Evolutionary conservation across 2,797 vertebrate species (phyloP).

Genomic region (Pseudomugil gertrudae): DNA sequence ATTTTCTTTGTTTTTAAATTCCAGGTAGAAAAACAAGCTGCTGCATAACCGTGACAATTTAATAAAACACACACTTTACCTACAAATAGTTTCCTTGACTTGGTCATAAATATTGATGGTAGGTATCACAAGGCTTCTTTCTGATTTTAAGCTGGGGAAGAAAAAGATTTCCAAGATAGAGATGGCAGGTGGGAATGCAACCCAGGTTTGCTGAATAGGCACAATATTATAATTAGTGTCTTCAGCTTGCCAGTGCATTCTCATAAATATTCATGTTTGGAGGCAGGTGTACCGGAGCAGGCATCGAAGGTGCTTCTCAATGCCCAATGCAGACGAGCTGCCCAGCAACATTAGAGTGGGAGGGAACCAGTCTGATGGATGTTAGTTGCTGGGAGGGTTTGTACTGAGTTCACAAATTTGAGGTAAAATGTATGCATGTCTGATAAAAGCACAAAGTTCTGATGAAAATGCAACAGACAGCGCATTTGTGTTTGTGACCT

Average conservation of each 20-base stretch:
- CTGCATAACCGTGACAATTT: conserved; percentile 18
- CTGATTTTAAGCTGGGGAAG: conserved; percentile 43
- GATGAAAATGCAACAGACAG: conserved; percentile 10
- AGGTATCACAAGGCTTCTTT: conserved; percentile 26
- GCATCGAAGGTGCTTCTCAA: conserved; percentile 48
- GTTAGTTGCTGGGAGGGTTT: conserved; percentile 17
- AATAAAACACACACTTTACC: conserved; percentile 36
- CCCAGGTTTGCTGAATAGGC: conserved; percentile 63
- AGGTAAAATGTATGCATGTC: conserved; percentile 1
- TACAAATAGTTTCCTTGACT: conserved; percentile 44
- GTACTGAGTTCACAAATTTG: conserved; percentile 8
- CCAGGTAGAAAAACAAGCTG: conserved; percentile 16
- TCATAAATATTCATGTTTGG: conserved; percentile 70
- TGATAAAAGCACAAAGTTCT: conserved; percentile 7
- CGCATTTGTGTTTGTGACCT: conserved; percentile 25
- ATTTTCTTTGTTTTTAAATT: conserved; percentile 17
- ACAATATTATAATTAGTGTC: conserved; percentile 66
- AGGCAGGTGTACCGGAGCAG: conserved; percentile 52
- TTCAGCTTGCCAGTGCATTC: conserved; percentile 44
- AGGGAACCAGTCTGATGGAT: conserved; percentile 30
- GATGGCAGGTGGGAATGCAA: conserved; percentile 61
- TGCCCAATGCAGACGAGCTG: conserved; percentile 45
- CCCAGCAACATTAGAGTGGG: conserved; percentile 35
- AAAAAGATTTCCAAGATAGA: conserved; percentile 38
- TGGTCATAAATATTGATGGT: conserved; percentile 64